phyloP scores from a whole-genome alignment of 2,797 vertebrate species.

The Tragelaphus eurycerus region DNA sequence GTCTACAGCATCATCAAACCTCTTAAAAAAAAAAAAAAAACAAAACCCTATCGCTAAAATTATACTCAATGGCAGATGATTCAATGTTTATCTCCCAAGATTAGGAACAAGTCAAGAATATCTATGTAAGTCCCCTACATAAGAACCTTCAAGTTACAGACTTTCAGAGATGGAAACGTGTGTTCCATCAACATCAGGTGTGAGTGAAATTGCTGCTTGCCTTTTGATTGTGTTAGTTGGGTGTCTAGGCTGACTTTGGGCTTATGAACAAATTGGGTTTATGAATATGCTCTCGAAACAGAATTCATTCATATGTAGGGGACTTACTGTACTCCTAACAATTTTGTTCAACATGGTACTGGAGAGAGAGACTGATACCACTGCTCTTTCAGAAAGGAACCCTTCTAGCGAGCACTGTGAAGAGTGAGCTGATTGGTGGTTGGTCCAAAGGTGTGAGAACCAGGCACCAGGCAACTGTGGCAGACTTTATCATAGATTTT shows the following conservation, averaged over 20 bases:
- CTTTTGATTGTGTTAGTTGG: background rate
- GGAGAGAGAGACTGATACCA: background rate
- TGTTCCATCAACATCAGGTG: background rate
- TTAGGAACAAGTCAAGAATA: background rate
- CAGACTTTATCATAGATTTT: background rate
- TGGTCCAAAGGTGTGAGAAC: background rate
- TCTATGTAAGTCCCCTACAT: background rate
- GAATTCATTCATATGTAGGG: background rate
- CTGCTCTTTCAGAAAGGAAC: background rate
- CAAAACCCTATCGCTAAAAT: background rate
- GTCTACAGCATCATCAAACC: background rate
- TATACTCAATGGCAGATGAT: background rate
- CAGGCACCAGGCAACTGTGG: background rate
- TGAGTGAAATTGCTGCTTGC: background rate
- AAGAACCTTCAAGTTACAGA: background rate
- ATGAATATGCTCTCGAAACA: background rate
- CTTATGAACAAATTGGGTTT: background rate
- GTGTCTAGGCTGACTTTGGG: background rate
- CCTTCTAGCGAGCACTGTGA: background rate
- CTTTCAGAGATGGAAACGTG: background rate
- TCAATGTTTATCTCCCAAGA: background rate
- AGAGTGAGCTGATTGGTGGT: background rate
- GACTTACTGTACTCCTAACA: background rate
- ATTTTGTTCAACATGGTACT: background rate
- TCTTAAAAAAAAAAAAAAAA: background rate